Conservation (phyloP, 30 jellyfish, hydroid and myxozoan species). For the Phacellophora camtschatica region DNA sequence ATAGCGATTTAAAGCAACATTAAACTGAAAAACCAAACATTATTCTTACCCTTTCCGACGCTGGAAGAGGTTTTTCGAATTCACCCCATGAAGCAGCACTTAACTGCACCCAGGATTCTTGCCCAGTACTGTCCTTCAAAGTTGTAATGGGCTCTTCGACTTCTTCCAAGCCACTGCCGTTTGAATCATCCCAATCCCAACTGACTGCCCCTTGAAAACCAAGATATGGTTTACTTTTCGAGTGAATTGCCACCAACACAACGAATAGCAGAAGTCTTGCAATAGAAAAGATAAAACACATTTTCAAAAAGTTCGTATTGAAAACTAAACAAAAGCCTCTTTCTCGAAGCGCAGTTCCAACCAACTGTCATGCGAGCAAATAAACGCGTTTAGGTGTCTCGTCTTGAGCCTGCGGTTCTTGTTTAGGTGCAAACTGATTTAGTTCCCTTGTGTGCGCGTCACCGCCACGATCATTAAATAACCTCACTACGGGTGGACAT, state of each 20-base stretch:
- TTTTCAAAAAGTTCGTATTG: neutral
- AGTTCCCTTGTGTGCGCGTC: conserved; percentile 60
- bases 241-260: neutral
- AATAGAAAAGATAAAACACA: neutral
- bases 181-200: conserved; percentile 38
- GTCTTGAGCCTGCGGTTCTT: conserved; percentile 63
- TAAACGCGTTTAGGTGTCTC: conserved; percentile 2
- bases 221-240: neutral
- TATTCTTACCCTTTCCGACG: conserved; percentile 28
- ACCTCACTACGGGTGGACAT: conserved; percentile 70
- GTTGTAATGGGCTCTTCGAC: conserved; percentile 13
- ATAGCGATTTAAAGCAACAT: no score
- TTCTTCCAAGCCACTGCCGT: conserved; percentile 59
- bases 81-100: conserved; percentile 1
- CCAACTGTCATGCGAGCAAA: no score
- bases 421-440: conserved; percentile 54
- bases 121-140: neutral
- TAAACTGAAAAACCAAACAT: no score
- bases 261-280: neutral
- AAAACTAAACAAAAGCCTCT: no score
- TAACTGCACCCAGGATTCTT: neutral
- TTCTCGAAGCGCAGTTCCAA: no score
- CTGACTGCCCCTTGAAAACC: neutral
- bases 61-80: neutral
- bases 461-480: conserved; percentile 60